Conservation (phyloP, 2,797 vertebrate species). For the Apogon hyalosoma region DNA sequence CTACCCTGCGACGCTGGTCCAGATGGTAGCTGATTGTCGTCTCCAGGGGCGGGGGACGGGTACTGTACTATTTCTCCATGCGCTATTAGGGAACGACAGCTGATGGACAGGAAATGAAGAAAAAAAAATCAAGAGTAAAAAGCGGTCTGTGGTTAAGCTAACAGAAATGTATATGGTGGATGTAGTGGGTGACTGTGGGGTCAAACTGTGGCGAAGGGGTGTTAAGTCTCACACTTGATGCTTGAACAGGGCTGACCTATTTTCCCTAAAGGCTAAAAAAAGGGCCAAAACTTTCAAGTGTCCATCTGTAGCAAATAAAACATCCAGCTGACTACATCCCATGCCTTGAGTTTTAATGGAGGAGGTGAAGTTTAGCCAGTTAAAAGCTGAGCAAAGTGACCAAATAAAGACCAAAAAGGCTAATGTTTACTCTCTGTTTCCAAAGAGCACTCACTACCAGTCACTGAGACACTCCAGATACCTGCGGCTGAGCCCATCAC, state of each 20-base stretch:
- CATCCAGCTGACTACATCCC: slow-evolving; percentile 26
- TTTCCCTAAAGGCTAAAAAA: slow-evolving; percentile 32
- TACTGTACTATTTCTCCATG: slow-evolving; percentile 44
- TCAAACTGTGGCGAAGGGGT: slow-evolving; percentile 59
- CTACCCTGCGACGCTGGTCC: slow-evolving; percentile 67
- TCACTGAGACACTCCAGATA: slow-evolving; percentile 78
- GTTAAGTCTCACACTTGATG: slow-evolving; percentile 61
- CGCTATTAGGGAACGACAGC: slow-evolving; percentile 43
- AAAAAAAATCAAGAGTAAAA: slow-evolving; percentile 17
- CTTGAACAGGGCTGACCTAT: slow-evolving; percentile 58
- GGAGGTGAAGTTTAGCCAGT: slow-evolving; percentile 53
- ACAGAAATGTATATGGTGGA: slow-evolving; percentile 51
- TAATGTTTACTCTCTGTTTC: slow-evolving; percentile 74
- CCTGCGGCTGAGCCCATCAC: slow-evolving; percentile 61
- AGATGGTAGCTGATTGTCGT: slow-evolving; percentile 72
- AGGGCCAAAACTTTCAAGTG: slow-evolving; percentile 28
- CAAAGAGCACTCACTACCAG: slow-evolving; percentile 57
- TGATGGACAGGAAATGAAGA: slow-evolving; percentile 45
- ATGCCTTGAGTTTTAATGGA: slow-evolving; percentile 12
- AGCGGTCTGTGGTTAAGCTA: slow-evolving; percentile 57
- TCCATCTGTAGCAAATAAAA: slow-evolving; percentile 52
- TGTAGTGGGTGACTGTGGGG: slow-evolving; percentile 34
- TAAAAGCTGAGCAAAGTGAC: slow-evolving; percentile 75
- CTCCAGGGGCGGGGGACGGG: slow-evolving; percentile 63
- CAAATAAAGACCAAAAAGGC: slow-evolving; percentile 82